Base-by-base conservation (phyloP, 2,888 invertebrate species). In the Amiota minor region DNA sequence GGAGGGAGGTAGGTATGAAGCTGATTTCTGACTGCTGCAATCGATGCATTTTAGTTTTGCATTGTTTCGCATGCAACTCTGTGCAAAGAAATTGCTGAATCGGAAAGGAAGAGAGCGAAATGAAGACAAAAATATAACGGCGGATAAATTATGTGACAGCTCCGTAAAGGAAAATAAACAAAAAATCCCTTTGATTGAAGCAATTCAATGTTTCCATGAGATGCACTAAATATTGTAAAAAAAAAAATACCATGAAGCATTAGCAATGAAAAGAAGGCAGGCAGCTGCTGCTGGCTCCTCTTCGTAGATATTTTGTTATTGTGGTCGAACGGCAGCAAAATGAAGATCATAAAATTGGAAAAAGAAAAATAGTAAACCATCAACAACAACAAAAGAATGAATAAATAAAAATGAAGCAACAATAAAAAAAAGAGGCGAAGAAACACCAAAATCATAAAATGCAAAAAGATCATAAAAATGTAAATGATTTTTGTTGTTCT, bases 41-140 rank as follows among this genome's bases (percentile, higher is more conserved):
- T 23, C 45, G 46, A 45, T 23, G 64, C 35, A 35, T 46, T 73
- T 80, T 72, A 74, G 46, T 71, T 70, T 55, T 72, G 23, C 79
- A 72, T 79, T 70, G 78, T 80, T 80, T 74, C 80, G 78, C 80
- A 78, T 78, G 64, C 76, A 61, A 75, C 72, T 47, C 70, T 78
- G 70, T 70, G 70, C 76, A 78, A 23, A 49, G n/a, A n/a, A n/a
- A n/a, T n/a, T n/a, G 49, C 67, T 10, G 6, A 35, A 2, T 8
- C 4, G 35, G 6, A 35, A 6, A 6, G 35, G 35, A 35, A 35
- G 35, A 35, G 35, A 35, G 35, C 6, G 35, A 35, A 35, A 8
- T 6, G 35, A 0, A 4, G 35, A 35, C 6, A 35, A 35, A 35
- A 35, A 8, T 8, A 59, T 16, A 16, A 59, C 16, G 16, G 10